Conservation (phyloP, 2,797 vertebrate genomes). For the Clangula hyemalis region DNA sequence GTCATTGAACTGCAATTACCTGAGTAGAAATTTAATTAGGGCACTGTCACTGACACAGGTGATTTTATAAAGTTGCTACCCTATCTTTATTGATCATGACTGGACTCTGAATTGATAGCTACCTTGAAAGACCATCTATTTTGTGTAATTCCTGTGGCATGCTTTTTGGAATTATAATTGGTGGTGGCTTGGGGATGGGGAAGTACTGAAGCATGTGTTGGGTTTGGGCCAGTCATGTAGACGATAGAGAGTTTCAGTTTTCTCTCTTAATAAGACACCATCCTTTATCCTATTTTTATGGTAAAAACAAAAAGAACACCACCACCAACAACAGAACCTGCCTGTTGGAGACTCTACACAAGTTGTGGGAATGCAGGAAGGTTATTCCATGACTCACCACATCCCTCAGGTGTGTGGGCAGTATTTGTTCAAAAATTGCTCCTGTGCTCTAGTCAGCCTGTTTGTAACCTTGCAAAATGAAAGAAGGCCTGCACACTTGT, state of each 20-base stretch:
- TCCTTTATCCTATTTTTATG: background rate
- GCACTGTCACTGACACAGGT: background rate
- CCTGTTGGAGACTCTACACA: background rate
- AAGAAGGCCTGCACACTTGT: background rate
- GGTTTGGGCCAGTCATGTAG: rapidly evolving
- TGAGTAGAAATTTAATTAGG: background rate
- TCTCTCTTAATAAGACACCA: background rate
- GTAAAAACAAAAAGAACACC: background rate
- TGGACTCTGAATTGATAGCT: background rate
- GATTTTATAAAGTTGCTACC: background rate
- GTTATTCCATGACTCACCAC: background rate
- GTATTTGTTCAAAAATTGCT: background rate
- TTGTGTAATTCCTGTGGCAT: background rate
- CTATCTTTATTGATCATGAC: background rate
- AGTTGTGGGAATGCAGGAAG: background rate
- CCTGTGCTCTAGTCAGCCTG: background rate
- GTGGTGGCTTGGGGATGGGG: background rate
- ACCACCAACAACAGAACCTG: no score
- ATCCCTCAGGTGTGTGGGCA: background rate
- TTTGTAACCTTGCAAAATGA: conserved; percentile 28
- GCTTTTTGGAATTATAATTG: background rate
- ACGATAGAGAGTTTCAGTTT: background rate
- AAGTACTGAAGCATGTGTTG: background rate
- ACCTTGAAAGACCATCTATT: background rate
- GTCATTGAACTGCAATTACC: background rate